phyloP scores from a whole-genome alignment of 2,888 invertebrate species.

The Drepanosiphum platanoidis region DNA sequence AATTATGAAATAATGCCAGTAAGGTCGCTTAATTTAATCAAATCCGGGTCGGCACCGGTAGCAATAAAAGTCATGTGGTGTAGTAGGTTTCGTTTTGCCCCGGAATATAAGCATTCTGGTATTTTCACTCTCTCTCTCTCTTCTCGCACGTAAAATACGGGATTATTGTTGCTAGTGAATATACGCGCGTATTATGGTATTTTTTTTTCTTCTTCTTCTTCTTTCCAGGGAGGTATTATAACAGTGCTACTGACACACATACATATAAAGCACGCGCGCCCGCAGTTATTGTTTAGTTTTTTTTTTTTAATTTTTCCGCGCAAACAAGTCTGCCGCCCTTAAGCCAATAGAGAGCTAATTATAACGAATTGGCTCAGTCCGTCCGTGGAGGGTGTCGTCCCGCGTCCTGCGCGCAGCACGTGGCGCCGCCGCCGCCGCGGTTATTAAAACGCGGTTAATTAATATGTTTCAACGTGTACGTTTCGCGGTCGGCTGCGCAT shows the following conservation, averaged over 20 bases:
- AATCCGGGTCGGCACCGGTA: slow-evolving; percentile 50
- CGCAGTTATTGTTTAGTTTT: neutral
- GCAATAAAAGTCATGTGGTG: slow-evolving; percentile 56
- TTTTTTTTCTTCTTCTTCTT: too few species aligned
- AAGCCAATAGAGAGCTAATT: slow-evolving; percentile 25
- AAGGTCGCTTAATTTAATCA: slow-evolving; percentile 58
- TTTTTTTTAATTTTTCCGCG: neutral
- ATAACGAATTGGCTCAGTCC: slow-evolving; percentile 14
- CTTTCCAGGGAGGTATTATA: neutral
- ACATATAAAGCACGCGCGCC: neutral
- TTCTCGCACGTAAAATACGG: neutral
- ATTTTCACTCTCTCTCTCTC: neutral
- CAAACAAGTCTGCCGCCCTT: neutral
- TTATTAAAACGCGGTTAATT: slow-evolving; percentile 50
- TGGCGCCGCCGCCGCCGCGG: neutral
- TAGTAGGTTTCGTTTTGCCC: neutral
- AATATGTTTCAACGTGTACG: slow-evolving; percentile 29
- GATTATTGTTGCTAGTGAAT: neutral
- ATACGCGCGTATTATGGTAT: neutral
- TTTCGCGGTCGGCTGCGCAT: slow-evolving; percentile 11
- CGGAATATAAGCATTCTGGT: neutral
- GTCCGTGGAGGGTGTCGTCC: neutral
- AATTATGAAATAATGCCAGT: slow-evolving; percentile 62
- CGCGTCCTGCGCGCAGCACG: neutral
- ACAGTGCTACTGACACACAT: neutral